Evolutionary conservation across 2,888 invertebrate genomes (phyloP), one percentile per base, ranked within the genome.

Genomic region (Drosophila kuntzei): DNA sequence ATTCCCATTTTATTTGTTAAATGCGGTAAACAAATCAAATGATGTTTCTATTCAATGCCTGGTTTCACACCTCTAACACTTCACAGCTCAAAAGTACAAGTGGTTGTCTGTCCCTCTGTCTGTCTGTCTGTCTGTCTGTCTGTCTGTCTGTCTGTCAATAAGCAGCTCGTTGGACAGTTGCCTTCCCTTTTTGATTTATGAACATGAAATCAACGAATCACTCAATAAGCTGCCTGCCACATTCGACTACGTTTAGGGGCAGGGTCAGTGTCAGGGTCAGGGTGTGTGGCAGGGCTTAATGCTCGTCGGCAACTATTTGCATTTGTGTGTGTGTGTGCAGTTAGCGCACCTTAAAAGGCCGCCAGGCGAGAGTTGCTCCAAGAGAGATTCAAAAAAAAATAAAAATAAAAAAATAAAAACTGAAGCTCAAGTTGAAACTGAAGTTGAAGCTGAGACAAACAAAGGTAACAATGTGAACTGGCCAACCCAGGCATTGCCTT

Each of bases 311-410:
- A n/a, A 43, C 60, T 80, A 81, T 84, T 80, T 84, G 82, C 84
- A 81, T 60, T 53, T 16, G 25, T 73, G 58, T 55, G 51, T 51
- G 22, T 11, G 12, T 55, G 58, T 14, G 58, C 64, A 74, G 71
- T 77, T 67, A 78, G 80, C 71, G 58, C 64, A 70, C 78, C 77
- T 64, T 75, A 77, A 78, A 77, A 75, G 77, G 78, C 63, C 41
- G 63, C 43, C 27, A 22, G 37, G 50, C 44, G 57, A 71, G 64
- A 44, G 46, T 27, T 27, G 36, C 34, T 18, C 2, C 16, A 27
- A 29, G 27, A 27, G 20, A 32, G n/a, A 41, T 29, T 20, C 16
- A 44, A 29, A 34, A n/a, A 11, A 5, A n/a, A 39, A 9, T 12
- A 18, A 49, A 41, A 34, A n/a, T n/a, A 32, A 12, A 12, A 12